Evolutionary conservation across 2,797 vertebrate species (phyloP).

Genomic region (Coilia nasus): DNA sequence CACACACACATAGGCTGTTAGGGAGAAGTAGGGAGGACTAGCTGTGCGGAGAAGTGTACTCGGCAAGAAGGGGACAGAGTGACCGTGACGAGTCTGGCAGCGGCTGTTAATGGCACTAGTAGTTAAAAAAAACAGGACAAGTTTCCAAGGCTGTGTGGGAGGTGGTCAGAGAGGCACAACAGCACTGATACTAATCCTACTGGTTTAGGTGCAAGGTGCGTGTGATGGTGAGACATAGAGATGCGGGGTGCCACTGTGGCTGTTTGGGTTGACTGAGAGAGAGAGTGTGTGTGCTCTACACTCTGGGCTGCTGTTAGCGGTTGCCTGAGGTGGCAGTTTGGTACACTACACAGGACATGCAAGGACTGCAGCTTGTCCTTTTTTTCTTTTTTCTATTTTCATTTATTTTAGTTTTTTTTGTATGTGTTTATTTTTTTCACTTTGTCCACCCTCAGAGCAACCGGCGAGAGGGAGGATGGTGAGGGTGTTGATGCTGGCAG

Average conservation of each 20-base stretch:
- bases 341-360: constrained; percentile 55
- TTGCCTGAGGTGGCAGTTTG: constrained; percentile 8
- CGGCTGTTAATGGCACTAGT: not conserved
- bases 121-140: not conserved
- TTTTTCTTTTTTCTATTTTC: constrained; percentile 38
- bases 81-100: not conserved
- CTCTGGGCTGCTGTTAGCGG: not conserved
- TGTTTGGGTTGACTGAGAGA: not conserved
- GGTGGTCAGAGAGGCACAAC: not conserved
- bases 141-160: not conserved
- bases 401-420: not conserved
- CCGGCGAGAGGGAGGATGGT: not conserved
- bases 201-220: constrained; percentile 9
- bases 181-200: constrained; percentile 1
- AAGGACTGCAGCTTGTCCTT: constrained; percentile 48
- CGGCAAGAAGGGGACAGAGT: not conserved
- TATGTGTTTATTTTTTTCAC: not conserved
- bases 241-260: not conserved
- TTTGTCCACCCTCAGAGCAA: constrained; percentile 13
- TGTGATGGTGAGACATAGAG: not conserved
- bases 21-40: not conserved
- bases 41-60: not conserved
- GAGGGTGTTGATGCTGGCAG: not conserved
- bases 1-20: not conserved
- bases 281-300: not conserved